Evolutionary conservation across 1,140 invertebrate species (phyloP).

Genomic region (Eumaeus atala): DNA sequence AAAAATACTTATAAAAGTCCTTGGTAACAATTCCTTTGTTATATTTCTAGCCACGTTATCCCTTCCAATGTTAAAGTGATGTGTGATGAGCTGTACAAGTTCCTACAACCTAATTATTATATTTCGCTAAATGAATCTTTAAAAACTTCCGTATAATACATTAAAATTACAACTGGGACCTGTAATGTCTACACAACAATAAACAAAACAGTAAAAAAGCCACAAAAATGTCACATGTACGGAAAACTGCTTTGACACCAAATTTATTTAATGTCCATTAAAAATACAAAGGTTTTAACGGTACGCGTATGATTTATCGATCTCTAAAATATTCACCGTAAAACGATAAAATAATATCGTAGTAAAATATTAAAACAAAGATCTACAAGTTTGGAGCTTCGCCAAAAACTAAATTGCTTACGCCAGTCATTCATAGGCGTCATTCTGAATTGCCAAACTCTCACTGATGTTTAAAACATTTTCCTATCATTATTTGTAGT

Average conservation of each 20-base stretch:
- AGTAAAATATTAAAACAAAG: slow-evolving; percentile 31
- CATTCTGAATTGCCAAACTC: slow-evolving; percentile 31
- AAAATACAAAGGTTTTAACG: slow-evolving; percentile 18
- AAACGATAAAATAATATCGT: slow-evolving; percentile 7
- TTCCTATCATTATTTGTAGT: too few relatives aligned
- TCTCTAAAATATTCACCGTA: slow-evolving; percentile 38
- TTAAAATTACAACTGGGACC: neutral
- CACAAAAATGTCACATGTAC: slow-evolving; percentile 20
- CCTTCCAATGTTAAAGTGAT: too few relatives aligned
- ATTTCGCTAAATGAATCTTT: too few relatives aligned
- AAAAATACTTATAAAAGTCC: too few relatives aligned
- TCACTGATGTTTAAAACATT: neutral
- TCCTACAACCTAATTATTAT: too few relatives aligned
- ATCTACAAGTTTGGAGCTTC: slow-evolving; percentile 39
- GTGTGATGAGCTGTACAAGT: too few relatives aligned
- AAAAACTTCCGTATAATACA: too few relatives aligned
- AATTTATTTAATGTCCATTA: slow-evolving; percentile 14
- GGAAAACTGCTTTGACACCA: neutral
- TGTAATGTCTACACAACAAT: neutral
- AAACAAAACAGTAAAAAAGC: slow-evolving; percentile 8
- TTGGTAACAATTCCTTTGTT: too few relatives aligned
- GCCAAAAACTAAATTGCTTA: slow-evolving; percentile 13
- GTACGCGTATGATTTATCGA: slow-evolving; percentile 36
- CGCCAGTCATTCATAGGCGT: slow-evolving; percentile 35
- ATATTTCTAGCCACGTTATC: too few relatives aligned